Base-by-base conservation (phyloP, 2,888 invertebrate species). In the Colletes collaris region DNA sequence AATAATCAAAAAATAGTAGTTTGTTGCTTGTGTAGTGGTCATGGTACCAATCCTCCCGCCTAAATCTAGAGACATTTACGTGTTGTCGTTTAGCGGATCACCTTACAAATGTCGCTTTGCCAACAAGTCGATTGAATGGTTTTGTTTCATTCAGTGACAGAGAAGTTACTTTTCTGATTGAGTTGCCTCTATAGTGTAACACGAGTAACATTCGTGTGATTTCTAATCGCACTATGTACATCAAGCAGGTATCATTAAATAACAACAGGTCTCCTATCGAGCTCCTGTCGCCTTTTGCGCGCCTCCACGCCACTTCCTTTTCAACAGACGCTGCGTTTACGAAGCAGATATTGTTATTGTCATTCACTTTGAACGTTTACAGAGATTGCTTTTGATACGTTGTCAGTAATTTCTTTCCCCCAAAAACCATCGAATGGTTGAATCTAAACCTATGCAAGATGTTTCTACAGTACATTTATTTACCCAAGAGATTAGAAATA, bases 201-300 rank as follows among this genome's bases (percentile, higher is more conserved):
- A 67, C 76, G 60, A 83, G 76, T 62, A 63, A 81, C n/a, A 52
- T 62, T 58, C 66, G 73, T 76, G 58, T 75, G 55, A 77, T 49
- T 58, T 52, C 46, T 66, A 49, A 74, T 44, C 13, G 46, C 84
- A 89, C 65, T 70, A 91, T 91, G 91, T 91, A 88, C 59, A 91
- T 91, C 69, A 91, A 91, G 70, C 91, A 91, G 91, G 91, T 91
- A 86, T 52, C 13, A 49, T 2, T 10, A 69, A 49, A n/a, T 27
- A 58, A 64, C 13, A 44, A 58, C 50, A 16, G 13, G 11, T 37
- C 16, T 0, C 7, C 13, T 49, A 49, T 5, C 10, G 8, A 4
- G 11, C 52, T 10, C 7, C 10, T 58, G 11, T 56, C 37, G 5
- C 37, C 19, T 70, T 70, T 65, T 76, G 70, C 75, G 76, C 55